A percentile compares a stretch with the other conserved stretches of the same genome.
Evolutionary conservation across 2,113 vertebrate species (phyloP).

Genomic region (Amphiprion percula): DNA sequence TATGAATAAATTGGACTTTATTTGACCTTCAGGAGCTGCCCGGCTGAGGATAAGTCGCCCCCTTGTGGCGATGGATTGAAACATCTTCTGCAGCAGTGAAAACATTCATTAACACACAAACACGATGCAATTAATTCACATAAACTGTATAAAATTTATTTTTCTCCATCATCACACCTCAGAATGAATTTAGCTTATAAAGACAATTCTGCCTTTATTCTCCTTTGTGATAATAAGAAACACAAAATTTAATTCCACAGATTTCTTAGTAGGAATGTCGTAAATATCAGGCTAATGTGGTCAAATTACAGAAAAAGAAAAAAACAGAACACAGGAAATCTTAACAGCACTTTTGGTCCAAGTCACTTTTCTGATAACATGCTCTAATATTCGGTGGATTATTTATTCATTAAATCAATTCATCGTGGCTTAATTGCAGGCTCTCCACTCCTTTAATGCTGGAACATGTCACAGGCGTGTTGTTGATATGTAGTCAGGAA

Average conservation of each 20-base stretch:
- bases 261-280: slow-evolving; percentile 44
- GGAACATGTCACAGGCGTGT: no score
- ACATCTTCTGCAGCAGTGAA: neutral
- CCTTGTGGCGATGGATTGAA: no score
- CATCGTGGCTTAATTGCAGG: neutral
- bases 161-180: slow-evolving; percentile 17
- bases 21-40: neutral
- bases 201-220: slow-evolving; percentile 24
- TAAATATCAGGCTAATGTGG: slow-evolving; percentile 16
- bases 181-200: slow-evolving; percentile 13
- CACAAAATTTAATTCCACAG: neutral
- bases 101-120: neutral
- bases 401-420: slow-evolving; percentile 24
- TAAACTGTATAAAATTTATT: slow-evolving; percentile 59
- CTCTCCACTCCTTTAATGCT: no score
- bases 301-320: slow-evolving; percentile 40
- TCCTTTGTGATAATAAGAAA: slow-evolving; percentile 55
- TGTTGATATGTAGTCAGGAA: slow-evolving; percentile 15
- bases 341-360: slow-evolving; percentile 44
- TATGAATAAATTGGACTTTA: no score
- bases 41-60: neutral
- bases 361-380: slow-evolving; percentile 56
- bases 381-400: slow-evolving; percentile 45
- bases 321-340: slow-evolving; percentile 24
- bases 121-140: slow-evolving; percentile 8